Evolutionary conservation across 2,888 invertebrate species (phyloP), one percentile per base, ranked within the genome.

Genomic region (Formica aserva): DNA sequence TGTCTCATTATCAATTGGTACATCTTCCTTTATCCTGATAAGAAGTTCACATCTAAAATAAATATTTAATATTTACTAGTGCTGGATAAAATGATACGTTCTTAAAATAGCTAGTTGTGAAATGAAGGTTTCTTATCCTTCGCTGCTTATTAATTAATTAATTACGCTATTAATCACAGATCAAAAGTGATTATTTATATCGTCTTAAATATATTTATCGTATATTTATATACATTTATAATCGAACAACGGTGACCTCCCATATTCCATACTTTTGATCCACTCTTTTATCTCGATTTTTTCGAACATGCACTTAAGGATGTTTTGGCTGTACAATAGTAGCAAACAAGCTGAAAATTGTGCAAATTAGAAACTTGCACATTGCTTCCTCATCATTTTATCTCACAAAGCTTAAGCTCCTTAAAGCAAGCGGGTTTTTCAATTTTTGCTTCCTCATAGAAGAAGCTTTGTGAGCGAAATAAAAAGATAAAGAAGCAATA

Each of bases 131-230:
- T 1, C 6, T 0, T 57, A 74, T 38, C 29, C 26, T 38, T 55
- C 18, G 18, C 26, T 26, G 55, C 35, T 57, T 38, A 41, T 41
- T 8, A 41, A 41, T 41, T 57, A 74, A 60, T 74, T 60, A 60
- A 74, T 74, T n/a, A 29, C 26, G 11, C 4, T 74, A 11, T 9
- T n/a, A 72, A 9, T 38, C 26, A 38, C 6, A 57, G 29, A 60
- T 35, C 3, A 35, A 57, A 8, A 72, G n/a, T 38, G 13, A 74
- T 60, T 74, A 38, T 41, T 74, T 41, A 41, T 38, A 60, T 13
- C 3, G 26, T 1, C 11, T 57, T 3, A 60, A 60, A 41, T 41
- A 26, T n/a, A 55, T 15, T 3, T 35, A 71, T 72, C 18, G 18
- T 18, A 26, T 6, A 3, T 11, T 1, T 29, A 48, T 62, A 15